These are phyloP conservation scores for Euplexia lucipara DNA, from an alignment of 2,888 invertebrate genomes.

Conservation along the genomic window DNA sequence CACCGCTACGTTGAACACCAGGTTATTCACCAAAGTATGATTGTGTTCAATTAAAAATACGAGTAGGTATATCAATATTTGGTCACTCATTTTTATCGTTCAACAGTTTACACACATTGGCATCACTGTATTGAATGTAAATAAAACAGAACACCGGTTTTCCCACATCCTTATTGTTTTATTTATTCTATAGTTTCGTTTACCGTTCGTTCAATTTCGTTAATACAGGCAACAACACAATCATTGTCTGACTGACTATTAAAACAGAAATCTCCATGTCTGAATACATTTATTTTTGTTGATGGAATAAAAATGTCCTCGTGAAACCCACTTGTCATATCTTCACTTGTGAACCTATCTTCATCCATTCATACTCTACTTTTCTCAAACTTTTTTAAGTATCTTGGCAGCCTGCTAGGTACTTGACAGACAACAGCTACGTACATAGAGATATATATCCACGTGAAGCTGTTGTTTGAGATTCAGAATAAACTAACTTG, in stretches of 20 bases:
- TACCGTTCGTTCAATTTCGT: conserved; percentile 39
- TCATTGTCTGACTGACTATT: conserved; percentile 27
- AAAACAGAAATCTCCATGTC: conserved; percentile 7
- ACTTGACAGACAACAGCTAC: too few species aligned
- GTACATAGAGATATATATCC: too few species aligned
- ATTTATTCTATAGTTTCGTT: conserved; percentile 35
- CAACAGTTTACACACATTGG: conserved; percentile 12
- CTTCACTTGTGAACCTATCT: too few species aligned
- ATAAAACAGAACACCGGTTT: conserved; percentile 27
- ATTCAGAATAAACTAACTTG: too few species aligned
- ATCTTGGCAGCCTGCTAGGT: too few species aligned
- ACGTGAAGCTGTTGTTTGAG: too few species aligned
- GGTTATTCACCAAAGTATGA: not conserved
- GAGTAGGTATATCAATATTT: conserved; percentile 1
- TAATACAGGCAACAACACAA: conserved; percentile 34
- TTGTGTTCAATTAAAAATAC: not conserved
- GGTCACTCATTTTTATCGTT: conserved; percentile 16
- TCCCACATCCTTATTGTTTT: conserved; percentile 24
- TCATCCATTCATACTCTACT: too few species aligned
- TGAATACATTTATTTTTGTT: conserved; percentile 20
- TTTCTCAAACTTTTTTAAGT: too few species aligned
- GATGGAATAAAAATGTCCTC: conserved; percentile 9
- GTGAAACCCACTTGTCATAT: not conserved
- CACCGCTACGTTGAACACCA: not conserved
- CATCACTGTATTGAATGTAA: conserved; percentile 14